These are phyloP conservation scores for Leguminivora glycinivorella DNA, from an alignment of 1,140 invertebrate species.

Conservation along the genomic window DNA sequence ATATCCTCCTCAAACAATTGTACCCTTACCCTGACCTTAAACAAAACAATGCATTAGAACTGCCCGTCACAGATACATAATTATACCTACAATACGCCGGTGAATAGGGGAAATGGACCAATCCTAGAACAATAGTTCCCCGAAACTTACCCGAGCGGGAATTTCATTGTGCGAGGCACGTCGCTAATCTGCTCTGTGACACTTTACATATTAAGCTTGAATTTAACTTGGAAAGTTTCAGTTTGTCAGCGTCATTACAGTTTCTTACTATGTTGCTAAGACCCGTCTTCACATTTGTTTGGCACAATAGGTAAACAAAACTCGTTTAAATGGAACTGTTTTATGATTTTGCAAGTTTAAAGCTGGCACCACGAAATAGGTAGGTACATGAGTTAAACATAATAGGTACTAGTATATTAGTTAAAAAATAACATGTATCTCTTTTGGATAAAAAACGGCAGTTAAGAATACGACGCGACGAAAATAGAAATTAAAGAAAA, in stretches of 20 bases:
- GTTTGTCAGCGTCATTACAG: conserved; percentile 27
- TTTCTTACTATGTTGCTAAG: conserved; percentile 15
- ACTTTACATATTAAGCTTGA: conserved; percentile 47
- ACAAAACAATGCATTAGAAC: conserved; percentile 28
- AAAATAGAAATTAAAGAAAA: too few relatives aligned
- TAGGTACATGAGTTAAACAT: too few relatives aligned
- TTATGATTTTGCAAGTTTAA: background rate
- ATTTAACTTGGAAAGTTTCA: conserved; percentile 32
- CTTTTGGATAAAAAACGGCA: too few relatives aligned
- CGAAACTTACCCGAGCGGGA: conserved; percentile 29
- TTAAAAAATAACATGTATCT: too few relatives aligned
- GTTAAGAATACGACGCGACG: too few relatives aligned
- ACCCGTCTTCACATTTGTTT: background rate
- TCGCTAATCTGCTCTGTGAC: conserved; percentile 43
- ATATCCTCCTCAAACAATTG: background rate
- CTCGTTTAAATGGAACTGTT: background rate
- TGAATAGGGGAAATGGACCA: conserved; percentile 24
- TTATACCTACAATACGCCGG: conserved; percentile 9
- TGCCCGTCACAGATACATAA: conserved; percentile 20
- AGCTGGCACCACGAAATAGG: background rate
- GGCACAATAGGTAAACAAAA: background rate
- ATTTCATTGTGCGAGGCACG: conserved; percentile 42
- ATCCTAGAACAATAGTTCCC: conserved; percentile 27
- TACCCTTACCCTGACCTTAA: conserved; percentile 21
- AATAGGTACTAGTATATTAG: too few relatives aligned